Evolutionary conservation across 2,888 invertebrate genomes (phyloP).

Genomic region (Drosophila paracracens): DNA sequence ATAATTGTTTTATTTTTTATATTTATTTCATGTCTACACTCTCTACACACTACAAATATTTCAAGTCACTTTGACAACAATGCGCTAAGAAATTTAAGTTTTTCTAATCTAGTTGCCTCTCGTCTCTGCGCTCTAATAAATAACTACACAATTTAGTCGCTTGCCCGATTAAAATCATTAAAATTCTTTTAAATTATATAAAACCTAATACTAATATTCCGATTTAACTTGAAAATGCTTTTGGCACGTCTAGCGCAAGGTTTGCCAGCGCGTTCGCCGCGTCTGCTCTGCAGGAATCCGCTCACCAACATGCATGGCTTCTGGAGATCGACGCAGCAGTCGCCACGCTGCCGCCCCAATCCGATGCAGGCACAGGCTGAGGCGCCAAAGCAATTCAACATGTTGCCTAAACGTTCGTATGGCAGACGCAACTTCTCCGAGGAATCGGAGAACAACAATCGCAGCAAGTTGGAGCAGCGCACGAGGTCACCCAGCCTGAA

Average conservation of each 20-base stretch:
- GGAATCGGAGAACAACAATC: slow-evolving; percentile 40
- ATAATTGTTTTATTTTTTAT: neutral
- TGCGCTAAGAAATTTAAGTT: neutral
- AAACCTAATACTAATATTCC: neutral
- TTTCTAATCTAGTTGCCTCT: neutral
- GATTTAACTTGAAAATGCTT: slow-evolving; percentile 39
- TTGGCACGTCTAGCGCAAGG: slow-evolving; percentile 55
- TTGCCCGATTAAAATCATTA: neutral
- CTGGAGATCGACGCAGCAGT: slow-evolving; percentile 35
- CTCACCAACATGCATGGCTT: slow-evolving; percentile 19
- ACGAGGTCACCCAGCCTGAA: slow-evolving; percentile 86
- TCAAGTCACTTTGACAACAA: neutral
- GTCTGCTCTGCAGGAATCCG: slow-evolving; percentile 23
- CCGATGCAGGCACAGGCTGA: neutral
- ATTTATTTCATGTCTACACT: neutral
- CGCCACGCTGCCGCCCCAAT: neutral
- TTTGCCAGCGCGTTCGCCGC: slow-evolving; percentile 38
- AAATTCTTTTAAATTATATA: slow-evolving; percentile 11
- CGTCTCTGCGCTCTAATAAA: neutral
- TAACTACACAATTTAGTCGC: neutral
- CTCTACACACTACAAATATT: neutral
- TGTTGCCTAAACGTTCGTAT: slow-evolving; percentile 15
- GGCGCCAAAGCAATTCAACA: neutral
- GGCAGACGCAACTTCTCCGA: slow-evolving; percentile 39
- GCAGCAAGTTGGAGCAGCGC: slow-evolving; percentile 82